Evolutionary conservation across 2,113 vertebrate species (phyloP).

Genomic region (Cheirogaleus medius): DNA sequence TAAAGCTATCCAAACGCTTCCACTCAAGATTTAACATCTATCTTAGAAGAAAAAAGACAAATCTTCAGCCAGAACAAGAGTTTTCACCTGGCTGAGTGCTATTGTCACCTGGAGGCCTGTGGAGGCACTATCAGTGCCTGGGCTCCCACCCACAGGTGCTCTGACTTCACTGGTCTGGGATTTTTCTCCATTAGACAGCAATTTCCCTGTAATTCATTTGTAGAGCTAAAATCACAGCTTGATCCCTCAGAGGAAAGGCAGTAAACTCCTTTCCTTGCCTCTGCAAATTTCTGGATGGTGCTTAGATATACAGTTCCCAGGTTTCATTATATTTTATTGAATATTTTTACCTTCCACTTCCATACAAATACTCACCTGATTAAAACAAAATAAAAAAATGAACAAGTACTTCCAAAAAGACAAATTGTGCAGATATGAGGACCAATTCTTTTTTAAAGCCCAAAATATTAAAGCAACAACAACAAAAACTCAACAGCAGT

Average conservation of each 20-base stretch:
- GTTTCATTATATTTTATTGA: not conserved
- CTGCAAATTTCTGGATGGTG: not conserved
- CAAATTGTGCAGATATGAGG: not conserved
- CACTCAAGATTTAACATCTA: not conserved
- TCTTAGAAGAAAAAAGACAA: not conserved
- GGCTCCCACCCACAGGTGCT: not conserved
- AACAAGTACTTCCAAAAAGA: not conserved
- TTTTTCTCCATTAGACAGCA: not conserved
- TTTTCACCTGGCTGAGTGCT: not conserved
- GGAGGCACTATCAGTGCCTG: rapidly evolving
- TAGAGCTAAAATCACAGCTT: not conserved
- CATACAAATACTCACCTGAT: not conserved
- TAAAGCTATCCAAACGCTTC: not conserved
- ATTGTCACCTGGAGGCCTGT: not conserved
- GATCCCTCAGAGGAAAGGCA: not conserved
- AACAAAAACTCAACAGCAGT: not conserved
- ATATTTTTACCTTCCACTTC: not conserved
- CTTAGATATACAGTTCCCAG: not conserved
- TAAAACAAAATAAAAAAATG: slow-evolving; percentile 2
- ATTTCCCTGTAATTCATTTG: not conserved
- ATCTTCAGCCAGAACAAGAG: not conserved
- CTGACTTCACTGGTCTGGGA: not conserved
- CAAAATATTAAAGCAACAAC: not conserved
- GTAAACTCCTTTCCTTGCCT: not conserved
- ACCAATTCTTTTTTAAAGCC: not conserved